Conservation (phyloP, 2,797 vertebrate species). For the Chaetodon trifasciatus region DNA sequence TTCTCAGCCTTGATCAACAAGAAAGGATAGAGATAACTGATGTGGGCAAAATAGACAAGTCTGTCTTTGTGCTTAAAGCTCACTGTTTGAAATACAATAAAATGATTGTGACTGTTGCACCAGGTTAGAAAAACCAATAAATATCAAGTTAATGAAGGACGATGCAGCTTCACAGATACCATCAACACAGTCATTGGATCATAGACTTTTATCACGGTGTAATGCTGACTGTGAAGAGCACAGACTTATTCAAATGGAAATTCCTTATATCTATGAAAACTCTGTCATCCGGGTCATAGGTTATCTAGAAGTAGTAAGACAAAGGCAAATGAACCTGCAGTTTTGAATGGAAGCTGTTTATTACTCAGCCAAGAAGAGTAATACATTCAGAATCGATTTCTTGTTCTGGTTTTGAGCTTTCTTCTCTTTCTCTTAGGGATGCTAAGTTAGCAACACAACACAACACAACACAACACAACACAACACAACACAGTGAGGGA, state of each 20-base stretch:
- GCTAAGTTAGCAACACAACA: no score
- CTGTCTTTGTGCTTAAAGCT: not conserved
- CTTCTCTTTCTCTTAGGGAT: no score
- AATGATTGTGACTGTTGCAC: no score
- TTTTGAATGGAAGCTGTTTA: no score
- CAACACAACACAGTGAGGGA: not conserved
- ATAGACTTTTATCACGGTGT: slow-evolving; percentile 29
- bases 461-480: no score
- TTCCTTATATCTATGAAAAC: not conserved
- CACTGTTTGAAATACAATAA: no score
- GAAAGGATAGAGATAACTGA: not conserved
- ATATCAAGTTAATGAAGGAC: slow-evolving; percentile 14
- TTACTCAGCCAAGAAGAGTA: no score
- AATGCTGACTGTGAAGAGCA: not conserved
- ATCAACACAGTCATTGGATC: slow-evolving; percentile 30
- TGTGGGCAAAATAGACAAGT: not conserved
- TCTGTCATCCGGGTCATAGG: no score
- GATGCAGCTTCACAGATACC: slow-evolving; percentile 22
- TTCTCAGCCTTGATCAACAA: not conserved
- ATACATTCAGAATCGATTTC: no score
- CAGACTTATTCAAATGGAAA: not conserved
- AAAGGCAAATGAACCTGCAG: no score
- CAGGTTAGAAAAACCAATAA: slow-evolving; percentile 23
- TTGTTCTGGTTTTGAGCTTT: no score
- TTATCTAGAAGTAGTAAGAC: no score